phyloP scores from a whole-genome alignment of 2,113 vertebrate genomes.

The Chamaea fasciata region DNA sequence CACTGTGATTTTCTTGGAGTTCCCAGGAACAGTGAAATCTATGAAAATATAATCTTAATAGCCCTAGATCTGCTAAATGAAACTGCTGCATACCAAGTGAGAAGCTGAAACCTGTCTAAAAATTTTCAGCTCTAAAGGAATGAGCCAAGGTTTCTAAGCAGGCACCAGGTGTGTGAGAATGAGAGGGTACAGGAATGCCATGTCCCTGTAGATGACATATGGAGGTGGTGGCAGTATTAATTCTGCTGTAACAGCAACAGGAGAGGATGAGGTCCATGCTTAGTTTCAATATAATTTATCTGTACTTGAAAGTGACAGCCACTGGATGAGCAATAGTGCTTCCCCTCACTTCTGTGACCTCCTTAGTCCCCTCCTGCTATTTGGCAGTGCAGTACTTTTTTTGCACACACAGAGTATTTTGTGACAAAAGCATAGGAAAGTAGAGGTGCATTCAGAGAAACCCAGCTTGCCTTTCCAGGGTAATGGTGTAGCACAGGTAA shows the following conservation, averaged over 20 bases:
- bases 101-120: neutral
- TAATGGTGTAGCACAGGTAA: neutral
- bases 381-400: neutral
- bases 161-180: neutral
- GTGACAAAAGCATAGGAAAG: neutral
- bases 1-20: neutral
- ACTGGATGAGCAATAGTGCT: neutral
- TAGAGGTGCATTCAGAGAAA: neutral
- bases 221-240: neutral
- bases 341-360: fast-evolving
- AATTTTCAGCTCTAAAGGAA: neutral
- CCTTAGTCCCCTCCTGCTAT: neutral
- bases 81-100: neutral
- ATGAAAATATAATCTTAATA: neutral
- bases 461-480: neutral
- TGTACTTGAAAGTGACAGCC: neutral
- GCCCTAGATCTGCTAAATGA: neutral
- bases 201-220: fast-evolving
- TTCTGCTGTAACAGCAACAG: neutral
- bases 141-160: neutral
- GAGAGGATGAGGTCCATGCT: no score
- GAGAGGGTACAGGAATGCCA: fast-evolving
- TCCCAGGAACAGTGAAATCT: neutral
- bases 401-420: neutral
- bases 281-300: neutral